These are phyloP conservation scores for Scaptodrosophila latifasciaeformis DNA, from an alignment of 2,888 invertebrate genomes.

Conservation along the genomic window DNA sequence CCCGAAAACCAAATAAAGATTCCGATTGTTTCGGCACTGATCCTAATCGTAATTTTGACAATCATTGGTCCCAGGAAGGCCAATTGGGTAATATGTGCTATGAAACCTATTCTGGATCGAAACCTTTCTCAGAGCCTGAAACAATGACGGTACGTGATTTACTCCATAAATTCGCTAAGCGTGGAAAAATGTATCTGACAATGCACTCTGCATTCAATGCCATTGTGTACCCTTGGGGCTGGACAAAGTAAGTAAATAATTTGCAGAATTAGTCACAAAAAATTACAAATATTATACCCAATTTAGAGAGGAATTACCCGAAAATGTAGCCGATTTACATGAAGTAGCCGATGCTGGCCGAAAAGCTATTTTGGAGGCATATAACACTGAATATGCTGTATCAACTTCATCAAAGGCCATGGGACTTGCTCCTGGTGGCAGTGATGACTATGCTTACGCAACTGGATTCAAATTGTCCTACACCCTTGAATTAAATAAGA, in stretches of 20 bases:
- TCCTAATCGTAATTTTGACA: constrained; percentile 41
- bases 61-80: constrained; percentile 58
- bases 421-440: too few relatives aligned
- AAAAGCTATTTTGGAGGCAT: too few relatives aligned
- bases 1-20: constrained; percentile 22
- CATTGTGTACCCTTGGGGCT: constrained; percentile 83
- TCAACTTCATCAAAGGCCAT: too few relatives aligned
- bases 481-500: too few relatives aligned
- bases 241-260: too few relatives aligned
- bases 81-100: constrained; percentile 74
- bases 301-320: background rate
- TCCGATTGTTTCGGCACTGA: constrained; percentile 41
- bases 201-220: constrained; percentile 85
- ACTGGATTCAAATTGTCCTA: too few relatives aligned
- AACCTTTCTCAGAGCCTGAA: constrained; percentile 78
- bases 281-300: too few relatives aligned
- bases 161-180: constrained; percentile 72
- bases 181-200: constrained; percentile 80
- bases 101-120: constrained; percentile 75
- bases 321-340: too few relatives aligned
- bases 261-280: too few relatives aligned
- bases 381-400: too few relatives aligned
- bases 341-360: too few relatives aligned
- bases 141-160: constrained; percentile 46
- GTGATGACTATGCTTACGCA: too few relatives aligned